Conservation (phyloP, 2,797 vertebrate species). For the Eupleurogrammus muticus region DNA sequence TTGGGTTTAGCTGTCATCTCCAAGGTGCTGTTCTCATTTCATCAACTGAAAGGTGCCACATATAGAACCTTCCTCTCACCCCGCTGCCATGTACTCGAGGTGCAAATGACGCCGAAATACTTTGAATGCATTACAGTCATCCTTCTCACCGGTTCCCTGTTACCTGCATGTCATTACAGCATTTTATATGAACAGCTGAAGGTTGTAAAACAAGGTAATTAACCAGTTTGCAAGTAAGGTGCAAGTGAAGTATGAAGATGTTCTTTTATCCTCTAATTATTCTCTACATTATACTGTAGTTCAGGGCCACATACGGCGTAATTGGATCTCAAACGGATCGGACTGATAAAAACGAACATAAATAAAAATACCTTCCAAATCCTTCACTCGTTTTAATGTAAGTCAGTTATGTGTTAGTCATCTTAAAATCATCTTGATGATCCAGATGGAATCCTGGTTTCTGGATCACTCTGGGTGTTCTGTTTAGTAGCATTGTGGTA, state of each 20-base stretch:
- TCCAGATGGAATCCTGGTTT: too few relatives aligned
- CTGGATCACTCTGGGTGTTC: too few relatives aligned
- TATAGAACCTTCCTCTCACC: slow-evolving; percentile 21
- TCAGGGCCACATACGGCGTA: too few relatives aligned
- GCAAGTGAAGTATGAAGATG: background rate
- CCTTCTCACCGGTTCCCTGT: slow-evolving; percentile 13
- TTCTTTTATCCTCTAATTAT: background rate
- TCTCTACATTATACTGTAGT: background rate
- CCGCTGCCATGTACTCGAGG: slow-evolving; percentile 34
- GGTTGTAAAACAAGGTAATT: slow-evolving; percentile 20
- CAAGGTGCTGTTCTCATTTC: slow-evolving; percentile 47
- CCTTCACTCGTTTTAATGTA: too few relatives aligned
- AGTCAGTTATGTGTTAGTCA: too few relatives aligned
- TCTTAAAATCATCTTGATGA: too few relatives aligned
- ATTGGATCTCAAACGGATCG: too few relatives aligned
- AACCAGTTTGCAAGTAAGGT: background rate
- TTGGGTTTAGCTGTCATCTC: slow-evolving; percentile 20
- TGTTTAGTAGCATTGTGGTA: too few relatives aligned
- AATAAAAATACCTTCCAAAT: too few relatives aligned
- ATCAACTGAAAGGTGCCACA: slow-evolving; percentile 30
- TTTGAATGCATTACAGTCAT: slow-evolving; percentile 53
- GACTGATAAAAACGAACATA: too few relatives aligned
- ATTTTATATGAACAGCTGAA: background rate
- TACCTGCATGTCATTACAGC: slow-evolving; percentile 22
- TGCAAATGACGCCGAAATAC: slow-evolving; percentile 43